phyloP scores from a whole-genome alignment of 2,113 vertebrate species.

The Entomyzon cyanotis region DNA sequence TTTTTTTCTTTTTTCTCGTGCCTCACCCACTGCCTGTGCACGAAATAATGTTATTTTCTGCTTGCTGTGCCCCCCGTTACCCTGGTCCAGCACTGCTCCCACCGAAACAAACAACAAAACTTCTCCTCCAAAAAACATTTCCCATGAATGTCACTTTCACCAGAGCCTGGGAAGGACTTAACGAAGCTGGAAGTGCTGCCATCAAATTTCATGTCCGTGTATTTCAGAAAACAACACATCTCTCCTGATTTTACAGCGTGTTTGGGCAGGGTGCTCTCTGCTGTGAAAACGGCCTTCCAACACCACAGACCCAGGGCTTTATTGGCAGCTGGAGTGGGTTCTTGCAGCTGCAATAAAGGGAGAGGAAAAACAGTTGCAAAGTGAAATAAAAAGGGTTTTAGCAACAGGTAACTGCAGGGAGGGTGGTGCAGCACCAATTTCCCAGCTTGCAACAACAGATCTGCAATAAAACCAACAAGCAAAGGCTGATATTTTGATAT shows the following conservation, averaged over 20 bases:
- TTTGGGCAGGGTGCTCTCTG: neutral
- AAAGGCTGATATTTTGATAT: too few relatives aligned
- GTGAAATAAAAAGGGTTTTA: neutral
- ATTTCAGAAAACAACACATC: neutral
- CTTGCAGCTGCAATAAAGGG: neutral
- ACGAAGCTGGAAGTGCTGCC: neutral
- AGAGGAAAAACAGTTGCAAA: neutral
- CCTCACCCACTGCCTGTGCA: neutral
- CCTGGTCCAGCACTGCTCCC: neutral
- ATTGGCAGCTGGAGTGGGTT: neutral
- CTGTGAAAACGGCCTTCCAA: neutral
- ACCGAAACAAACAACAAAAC: neutral
- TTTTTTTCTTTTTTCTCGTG: rapidly evolving
- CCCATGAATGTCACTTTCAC: neutral
- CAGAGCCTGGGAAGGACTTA: neutral
- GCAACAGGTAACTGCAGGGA: neutral
- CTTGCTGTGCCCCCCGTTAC: neutral
- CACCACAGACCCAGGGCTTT: rapidly evolving
- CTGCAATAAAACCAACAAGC: neutral
- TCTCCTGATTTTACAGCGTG: neutral
- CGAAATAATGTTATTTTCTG: neutral
- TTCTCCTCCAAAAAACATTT: neutral
- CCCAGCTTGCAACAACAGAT: neutral
- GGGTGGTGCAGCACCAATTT: neutral
- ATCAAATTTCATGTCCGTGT: neutral